These are phyloP conservation scores for Saguinus imperator DNA, from an alignment of 2,113 vertebrate genomes.

Conservation along the genomic window DNA sequence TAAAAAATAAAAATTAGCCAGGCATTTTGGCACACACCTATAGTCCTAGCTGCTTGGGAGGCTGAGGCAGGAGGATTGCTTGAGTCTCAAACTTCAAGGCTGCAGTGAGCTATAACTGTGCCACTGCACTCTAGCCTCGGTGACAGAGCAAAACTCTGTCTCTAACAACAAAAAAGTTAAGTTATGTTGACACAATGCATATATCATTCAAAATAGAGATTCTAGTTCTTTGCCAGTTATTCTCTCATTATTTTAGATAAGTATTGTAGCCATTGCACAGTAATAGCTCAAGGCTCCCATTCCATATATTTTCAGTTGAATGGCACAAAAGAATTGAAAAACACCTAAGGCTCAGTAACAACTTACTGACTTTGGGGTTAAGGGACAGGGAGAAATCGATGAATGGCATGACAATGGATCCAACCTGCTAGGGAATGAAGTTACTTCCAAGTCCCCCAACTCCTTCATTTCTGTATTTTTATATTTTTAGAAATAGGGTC, in stretches of 20 bases:
- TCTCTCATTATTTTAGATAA: neutral
- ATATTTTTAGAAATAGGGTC: too few species aligned
- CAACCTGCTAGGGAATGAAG: neutral
- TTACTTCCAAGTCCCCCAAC: neutral
- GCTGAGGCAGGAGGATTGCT: too few species aligned
- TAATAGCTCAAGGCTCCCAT: neutral
- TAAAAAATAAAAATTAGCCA: too few species aligned
- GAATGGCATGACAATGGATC: neutral
- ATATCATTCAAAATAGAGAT: neutral
- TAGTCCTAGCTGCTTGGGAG: too few species aligned
- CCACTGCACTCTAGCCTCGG: too few species aligned
- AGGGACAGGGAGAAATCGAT: neutral
- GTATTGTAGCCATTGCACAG: neutral
- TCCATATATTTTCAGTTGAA: neutral
- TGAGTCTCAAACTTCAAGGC: too few species aligned
- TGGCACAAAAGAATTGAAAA: neutral
- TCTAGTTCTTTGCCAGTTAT: neutral
- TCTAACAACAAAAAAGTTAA: too few species aligned
- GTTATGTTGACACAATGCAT: neutral
- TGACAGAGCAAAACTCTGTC: too few species aligned
- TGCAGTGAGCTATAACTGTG: too few species aligned
- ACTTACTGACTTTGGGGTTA: neutral
- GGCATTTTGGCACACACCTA: too few species aligned
- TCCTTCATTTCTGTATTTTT: too few species aligned
- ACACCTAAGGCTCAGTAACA: neutral